These are phyloP conservation scores for Perca fluviatilis DNA, from an alignment of 2,113 vertebrate species.

Conservation along the genomic window DNA sequence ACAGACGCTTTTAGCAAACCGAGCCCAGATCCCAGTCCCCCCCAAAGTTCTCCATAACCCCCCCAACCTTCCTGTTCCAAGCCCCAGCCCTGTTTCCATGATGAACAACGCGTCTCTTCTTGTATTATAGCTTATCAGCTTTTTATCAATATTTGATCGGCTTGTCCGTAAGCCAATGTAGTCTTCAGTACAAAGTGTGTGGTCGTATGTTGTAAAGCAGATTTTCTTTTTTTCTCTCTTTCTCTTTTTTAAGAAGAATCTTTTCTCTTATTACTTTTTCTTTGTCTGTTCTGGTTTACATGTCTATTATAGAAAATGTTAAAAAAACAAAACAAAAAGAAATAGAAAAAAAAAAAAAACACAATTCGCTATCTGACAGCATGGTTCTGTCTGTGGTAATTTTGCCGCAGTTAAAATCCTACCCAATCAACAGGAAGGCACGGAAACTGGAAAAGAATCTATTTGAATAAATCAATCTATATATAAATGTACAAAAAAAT, in stretches of 20 bases:
- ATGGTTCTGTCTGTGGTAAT: constrained; percentile 67
- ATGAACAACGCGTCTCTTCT: constrained; percentile 82
- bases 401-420: constrained; percentile 72
- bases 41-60: constrained; percentile 55
- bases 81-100: constrained; percentile 75
- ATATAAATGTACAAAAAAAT: constrained; percentile 88
- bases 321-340: constrained; percentile 47
- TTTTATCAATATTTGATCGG: constrained; percentile 86
- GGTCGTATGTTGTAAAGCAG: constrained; percentile 85
- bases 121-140: constrained; percentile 88
- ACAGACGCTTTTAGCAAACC: constrained; percentile 81
- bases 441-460: constrained; percentile 85
- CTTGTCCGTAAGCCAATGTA: constrained; percentile 86
- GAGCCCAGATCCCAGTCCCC: constrained; percentile 51
- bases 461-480: constrained; percentile 86
- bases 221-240: constrained; percentile 59
- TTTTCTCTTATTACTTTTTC: constrained; percentile 80
- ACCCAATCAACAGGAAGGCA: constrained; percentile 82
- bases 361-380: constrained; percentile 63
- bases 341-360: constrained; percentile 46
- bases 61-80: constrained; percentile 54
- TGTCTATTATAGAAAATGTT: constrained; percentile 76
- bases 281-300: constrained; percentile 86
- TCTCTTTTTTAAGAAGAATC: constrained; percentile 76
- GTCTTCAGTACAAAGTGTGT: constrained; percentile 88